These are phyloP conservation scores for Rhamnusium bicolor DNA, from an alignment of 2,888 invertebrate genomes.

Conservation along the genomic window DNA sequence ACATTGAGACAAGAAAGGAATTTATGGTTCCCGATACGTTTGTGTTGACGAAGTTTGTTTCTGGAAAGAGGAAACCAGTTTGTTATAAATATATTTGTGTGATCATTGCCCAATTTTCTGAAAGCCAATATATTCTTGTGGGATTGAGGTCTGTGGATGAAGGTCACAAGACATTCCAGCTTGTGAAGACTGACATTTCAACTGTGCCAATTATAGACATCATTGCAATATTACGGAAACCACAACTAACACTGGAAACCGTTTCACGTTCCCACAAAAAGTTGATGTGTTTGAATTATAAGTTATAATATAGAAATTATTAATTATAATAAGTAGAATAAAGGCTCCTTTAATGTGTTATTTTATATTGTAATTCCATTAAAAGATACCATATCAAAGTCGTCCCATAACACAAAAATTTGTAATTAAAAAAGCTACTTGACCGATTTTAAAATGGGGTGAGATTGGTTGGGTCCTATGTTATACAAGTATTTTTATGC, in stretches of 20 bases:
- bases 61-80: conserved; percentile 8
- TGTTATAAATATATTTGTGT: conserved; percentile 19
- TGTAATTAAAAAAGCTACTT: too few relatives aligned
- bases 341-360: too few relatives aligned
- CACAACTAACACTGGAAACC: background rate
- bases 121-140: conserved; percentile 19
- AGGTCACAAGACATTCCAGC: conserved; percentile 6
- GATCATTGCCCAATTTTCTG: conserved; percentile 17
- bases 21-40: conserved; percentile 11
- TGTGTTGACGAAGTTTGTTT: conserved; percentile 16
- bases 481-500: too few relatives aligned
- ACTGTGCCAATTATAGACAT: conserved; percentile 1
- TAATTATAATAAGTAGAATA: too few relatives aligned
- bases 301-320: too few relatives aligned
- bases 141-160: conserved; percentile 18
- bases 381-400: too few relatives aligned
- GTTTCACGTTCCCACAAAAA: background rate
- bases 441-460: too few relatives aligned
- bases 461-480: too few relatives aligned
- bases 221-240: background rate
- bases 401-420: too few relatives aligned
- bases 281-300: background rate
- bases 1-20: background rate
- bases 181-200: background rate
- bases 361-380: too few relatives aligned